phyloP scores from a whole-genome alignment of 2,888 invertebrate species.

The Synanthedon myopaeformis region DNA sequence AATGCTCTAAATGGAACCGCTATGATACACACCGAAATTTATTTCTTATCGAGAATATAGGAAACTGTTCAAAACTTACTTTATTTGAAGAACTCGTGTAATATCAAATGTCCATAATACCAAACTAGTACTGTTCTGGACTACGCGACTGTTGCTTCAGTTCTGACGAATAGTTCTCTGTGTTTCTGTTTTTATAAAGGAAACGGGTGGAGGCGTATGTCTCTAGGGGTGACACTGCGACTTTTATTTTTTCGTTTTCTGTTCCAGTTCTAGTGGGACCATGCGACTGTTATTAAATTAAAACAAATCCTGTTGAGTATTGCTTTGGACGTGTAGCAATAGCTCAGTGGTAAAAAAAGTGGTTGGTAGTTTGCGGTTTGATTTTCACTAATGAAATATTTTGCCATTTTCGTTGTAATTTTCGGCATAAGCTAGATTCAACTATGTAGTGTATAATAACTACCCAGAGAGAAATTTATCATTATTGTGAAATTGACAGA shows the following conservation, averaged over 20 bases:
- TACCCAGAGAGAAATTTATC: too few species aligned
- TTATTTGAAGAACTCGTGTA: background rate
- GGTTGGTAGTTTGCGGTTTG: conserved; percentile 1
- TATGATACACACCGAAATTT: too few species aligned
- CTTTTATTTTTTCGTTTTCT: conserved; percentile 32
- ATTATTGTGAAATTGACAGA: too few species aligned
- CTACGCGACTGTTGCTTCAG: background rate
- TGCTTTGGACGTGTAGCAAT: conserved; percentile 37
- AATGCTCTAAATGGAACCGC: too few species aligned
- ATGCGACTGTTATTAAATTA: conserved; percentile 62
- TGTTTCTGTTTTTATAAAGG: conserved; percentile 43
- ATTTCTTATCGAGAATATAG: too few species aligned
- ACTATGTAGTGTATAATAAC: too few species aligned
- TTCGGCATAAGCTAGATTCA: too few species aligned
- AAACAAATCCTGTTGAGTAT: conserved; percentile 48
- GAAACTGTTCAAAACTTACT: too few species aligned
- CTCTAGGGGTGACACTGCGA: conserved; percentile 46
- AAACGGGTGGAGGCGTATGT: conserved; percentile 21
- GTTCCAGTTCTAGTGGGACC: conserved; percentile 21
- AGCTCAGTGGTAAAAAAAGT: conserved; percentile 1
- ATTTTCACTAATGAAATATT: background rate
- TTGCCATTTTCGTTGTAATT: too few species aligned
- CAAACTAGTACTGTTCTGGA: background rate
- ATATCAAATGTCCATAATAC: conserved; percentile 13
- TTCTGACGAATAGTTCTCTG: background rate